A percentile compares a stretch with the other conserved stretches of the same genome.
phyloP scores from a whole-genome alignment of 2,797 vertebrate species.

The Cyprinodon diabolis region DNA sequence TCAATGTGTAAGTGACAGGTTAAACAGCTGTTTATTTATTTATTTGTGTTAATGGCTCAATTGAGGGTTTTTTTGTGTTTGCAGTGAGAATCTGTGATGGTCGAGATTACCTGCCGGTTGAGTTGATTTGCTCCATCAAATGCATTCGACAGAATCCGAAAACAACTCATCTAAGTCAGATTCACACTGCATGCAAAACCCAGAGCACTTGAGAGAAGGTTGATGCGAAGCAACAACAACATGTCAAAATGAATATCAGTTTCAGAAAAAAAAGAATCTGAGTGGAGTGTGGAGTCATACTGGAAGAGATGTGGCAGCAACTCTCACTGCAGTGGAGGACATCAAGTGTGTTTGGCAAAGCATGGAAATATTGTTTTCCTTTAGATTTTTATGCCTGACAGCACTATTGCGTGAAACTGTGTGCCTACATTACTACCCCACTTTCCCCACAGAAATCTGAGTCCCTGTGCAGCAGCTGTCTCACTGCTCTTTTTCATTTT shows the following conservation, averaged over 20 bases:
- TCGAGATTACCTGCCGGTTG: slow-evolving; percentile 13
- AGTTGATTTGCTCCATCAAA: slow-evolving; percentile 23
- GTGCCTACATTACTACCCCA: slow-evolving; percentile 10
- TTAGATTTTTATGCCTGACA: slow-evolving; percentile 43
- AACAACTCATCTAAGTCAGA: slow-evolving; percentile 8
- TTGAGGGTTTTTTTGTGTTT: slow-evolving; percentile 11
- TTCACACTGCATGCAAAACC: slow-evolving; percentile 12
- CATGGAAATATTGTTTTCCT: slow-evolving; percentile 25
- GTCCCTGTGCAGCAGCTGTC: slow-evolving; percentile 29
- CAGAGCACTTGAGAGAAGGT: neutral
- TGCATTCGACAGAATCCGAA: slow-evolving; percentile 5
- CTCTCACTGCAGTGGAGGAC: slow-evolving; percentile 9
- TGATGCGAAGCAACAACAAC: slow-evolving; percentile 6
- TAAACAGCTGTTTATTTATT: neutral
- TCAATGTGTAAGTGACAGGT: too few species aligned
- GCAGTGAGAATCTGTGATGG: slow-evolving; percentile 8
- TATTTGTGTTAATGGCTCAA: slow-evolving; percentile 20
- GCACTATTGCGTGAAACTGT: slow-evolving; percentile 14
- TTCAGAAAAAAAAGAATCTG: neutral
- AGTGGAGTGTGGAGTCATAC: slow-evolving; percentile 7
- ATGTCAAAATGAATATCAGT: slow-evolving; percentile 10
- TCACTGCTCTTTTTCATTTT: slow-evolving; percentile 1
- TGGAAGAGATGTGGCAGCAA: neutral
- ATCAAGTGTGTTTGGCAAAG: slow-evolving; percentile 1
- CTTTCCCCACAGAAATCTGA: slow-evolving; percentile 26